Conservation (phyloP, 2,113 vertebrate genomes). For the Semnornis frantzii region DNA sequence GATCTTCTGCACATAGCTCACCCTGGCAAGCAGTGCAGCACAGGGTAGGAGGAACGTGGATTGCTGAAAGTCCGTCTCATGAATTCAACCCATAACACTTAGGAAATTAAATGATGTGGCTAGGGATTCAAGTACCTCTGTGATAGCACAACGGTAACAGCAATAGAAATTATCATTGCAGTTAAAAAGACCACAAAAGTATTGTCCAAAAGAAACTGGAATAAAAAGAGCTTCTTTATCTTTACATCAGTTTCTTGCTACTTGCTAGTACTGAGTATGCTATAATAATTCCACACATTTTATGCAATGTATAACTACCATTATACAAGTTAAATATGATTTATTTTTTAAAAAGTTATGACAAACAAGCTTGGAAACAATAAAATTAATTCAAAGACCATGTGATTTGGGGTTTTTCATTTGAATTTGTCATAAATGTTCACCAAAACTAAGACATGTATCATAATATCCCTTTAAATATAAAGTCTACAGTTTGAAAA, state of each 20-base stretch:
- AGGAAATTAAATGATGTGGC: not conserved
- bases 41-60: not conserved
- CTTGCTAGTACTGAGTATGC: slow-evolving; percentile 2
- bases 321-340: not conserved
- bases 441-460: not conserved
- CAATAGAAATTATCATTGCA: not conserved
- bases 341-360: slow-evolving; percentile 22
- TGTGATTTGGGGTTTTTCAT: slow-evolving; percentile 12
- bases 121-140: not conserved
- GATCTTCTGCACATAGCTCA: accelerated
- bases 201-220: not conserved
- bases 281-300: slow-evolving; percentile 1
- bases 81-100: not conserved
- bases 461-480: not conserved
- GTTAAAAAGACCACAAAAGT: not conserved
- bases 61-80: not conserved
- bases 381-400: slow-evolving; percentile 44
- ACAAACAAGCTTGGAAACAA: slow-evolving; percentile 19
- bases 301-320: slow-evolving; percentile 1
- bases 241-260: not conserved
- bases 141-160: not conserved
- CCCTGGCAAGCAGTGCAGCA: not conserved
- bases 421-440: not conserved
- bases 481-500: not conserved
- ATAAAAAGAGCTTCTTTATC: not conserved